Conservation (phyloP, 1,140 invertebrate species). For the Ditylenchus dipsaci region DNA sequence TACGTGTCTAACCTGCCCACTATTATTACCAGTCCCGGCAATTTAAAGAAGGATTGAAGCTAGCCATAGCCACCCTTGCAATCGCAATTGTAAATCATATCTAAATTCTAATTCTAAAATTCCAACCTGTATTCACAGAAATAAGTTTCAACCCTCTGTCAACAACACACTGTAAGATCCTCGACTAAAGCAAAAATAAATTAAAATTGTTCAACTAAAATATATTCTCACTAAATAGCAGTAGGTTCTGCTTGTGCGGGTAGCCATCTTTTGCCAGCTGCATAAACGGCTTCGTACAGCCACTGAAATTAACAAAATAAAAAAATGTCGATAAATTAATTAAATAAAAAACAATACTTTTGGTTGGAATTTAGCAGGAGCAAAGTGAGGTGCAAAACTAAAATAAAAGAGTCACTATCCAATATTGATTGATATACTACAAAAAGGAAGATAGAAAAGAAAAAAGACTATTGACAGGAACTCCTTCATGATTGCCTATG, state of each 20-base stretch:
- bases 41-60: too few relatives aligned
- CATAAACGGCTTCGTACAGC: conserved; percentile 46
- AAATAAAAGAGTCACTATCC: conserved; percentile 10
- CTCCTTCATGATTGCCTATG: conserved; percentile 57
- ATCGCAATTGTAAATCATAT: too few relatives aligned
- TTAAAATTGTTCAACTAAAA: not conserved
- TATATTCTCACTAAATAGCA: conserved; percentile 44
- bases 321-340: too few relatives aligned
- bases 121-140: conserved; percentile 47
- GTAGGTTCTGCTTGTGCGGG: conserved; percentile 23
- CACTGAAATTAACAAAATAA: conserved; percentile 19
- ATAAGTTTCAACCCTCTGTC: conserved; percentile 44
- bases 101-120: too few relatives aligned
- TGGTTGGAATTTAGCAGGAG: conserved; percentile 49
- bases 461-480: conserved; percentile 47
- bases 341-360: too few relatives aligned
- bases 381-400: conserved; percentile 55
- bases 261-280: conserved; percentile 43
- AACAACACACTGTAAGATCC: conserved; percentile 48
- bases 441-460: not conserved
- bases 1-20: too few relatives aligned
- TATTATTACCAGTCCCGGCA: too few relatives aligned
- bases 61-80: too few relatives aligned
- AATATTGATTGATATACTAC: too few relatives aligned
- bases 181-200: conserved; percentile 30